Conservation (phyloP, 2,113 vertebrate species). For the Muntiacus reevesi region DNA sequence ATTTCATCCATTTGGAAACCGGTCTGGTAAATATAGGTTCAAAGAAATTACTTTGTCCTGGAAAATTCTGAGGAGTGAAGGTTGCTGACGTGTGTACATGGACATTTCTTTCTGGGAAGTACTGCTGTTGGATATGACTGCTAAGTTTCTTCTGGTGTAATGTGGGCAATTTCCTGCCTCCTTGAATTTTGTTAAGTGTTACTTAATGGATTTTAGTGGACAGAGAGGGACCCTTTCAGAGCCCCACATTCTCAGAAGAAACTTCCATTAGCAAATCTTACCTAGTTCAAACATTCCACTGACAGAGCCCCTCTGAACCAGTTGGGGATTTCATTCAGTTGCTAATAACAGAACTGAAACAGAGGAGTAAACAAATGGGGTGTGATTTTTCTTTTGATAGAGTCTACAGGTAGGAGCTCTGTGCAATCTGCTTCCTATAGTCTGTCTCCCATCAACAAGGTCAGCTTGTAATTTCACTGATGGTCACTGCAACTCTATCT, state of each 20-base stretch:
- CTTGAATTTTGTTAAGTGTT: not conserved
- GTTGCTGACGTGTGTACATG: not conserved
- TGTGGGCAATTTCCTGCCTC: not conserved
- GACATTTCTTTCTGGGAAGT: not conserved
- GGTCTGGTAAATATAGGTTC: slow-evolving; percentile 27
- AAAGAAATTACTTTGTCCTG: not conserved
- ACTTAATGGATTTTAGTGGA: not conserved
- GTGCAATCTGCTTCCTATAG: not conserved
- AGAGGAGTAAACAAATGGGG: not conserved
- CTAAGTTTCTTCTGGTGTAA: not conserved
- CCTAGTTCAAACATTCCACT: not conserved
- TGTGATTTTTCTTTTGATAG: not conserved
- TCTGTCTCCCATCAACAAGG: not conserved
- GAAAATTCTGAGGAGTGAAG: not conserved
- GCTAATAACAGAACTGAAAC: not conserved
- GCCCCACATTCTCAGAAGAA: not conserved
- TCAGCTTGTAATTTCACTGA: not conserved
- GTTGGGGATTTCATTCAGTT: not conserved
- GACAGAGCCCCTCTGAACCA: not conserved
- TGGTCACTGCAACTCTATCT: not conserved
- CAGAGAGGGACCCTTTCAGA: not conserved
- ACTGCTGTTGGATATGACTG: not conserved
- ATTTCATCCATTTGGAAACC: slow-evolving; percentile 43
- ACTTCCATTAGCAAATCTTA: not conserved
- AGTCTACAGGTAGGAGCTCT: not conserved